Evolutionary conservation across 1,140 invertebrate genomes (phyloP).

Genomic region (Pomacea maculata): DNA sequence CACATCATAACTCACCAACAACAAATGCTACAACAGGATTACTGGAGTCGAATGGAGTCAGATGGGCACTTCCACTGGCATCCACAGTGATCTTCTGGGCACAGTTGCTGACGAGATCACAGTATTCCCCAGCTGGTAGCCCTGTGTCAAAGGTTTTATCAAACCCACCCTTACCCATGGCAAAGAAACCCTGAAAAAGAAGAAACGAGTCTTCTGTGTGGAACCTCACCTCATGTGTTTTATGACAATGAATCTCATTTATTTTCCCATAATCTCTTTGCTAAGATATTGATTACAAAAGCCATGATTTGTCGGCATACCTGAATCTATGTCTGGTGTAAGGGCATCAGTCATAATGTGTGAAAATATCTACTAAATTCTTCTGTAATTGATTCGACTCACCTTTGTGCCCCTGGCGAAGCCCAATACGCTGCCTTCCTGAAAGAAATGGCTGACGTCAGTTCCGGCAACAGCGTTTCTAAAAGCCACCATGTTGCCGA

Average conservation of each 20-base stretch:
- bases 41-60: slow-evolving; percentile 71
- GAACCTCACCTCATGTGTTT: too few relatives aligned
- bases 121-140: slow-evolving; percentile 81
- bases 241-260: too few relatives aligned
- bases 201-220: not conserved
- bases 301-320: not conserved
- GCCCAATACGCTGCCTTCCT: slow-evolving; percentile 51
- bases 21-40: slow-evolving; percentile 85
- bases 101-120: slow-evolving; percentile 83
- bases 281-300: too few relatives aligned
- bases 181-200: slow-evolving; percentile 51
- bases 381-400: not conserved
- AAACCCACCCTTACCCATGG: slow-evolving; percentile 53
- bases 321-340: too few relatives aligned
- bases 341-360: too few relatives aligned
- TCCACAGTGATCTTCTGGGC: slow-evolving; percentile 78
- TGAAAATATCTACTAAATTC: not conserved
- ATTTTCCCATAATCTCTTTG: too few relatives aligned
- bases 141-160: slow-evolving; percentile 64
- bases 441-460: slow-evolving; percentile 39
- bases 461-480: slow-evolving; percentile 49
- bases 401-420: slow-evolving; percentile 55
- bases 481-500: slow-evolving; percentile 76
- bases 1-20: slow-evolving; percentile 55
- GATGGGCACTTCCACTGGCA: slow-evolving; percentile 72